Evolutionary conservation across 2,888 invertebrate genomes (phyloP), one percentile per base, ranked within the genome.

Genomic region (Drosophila atroscutellata): DNA sequence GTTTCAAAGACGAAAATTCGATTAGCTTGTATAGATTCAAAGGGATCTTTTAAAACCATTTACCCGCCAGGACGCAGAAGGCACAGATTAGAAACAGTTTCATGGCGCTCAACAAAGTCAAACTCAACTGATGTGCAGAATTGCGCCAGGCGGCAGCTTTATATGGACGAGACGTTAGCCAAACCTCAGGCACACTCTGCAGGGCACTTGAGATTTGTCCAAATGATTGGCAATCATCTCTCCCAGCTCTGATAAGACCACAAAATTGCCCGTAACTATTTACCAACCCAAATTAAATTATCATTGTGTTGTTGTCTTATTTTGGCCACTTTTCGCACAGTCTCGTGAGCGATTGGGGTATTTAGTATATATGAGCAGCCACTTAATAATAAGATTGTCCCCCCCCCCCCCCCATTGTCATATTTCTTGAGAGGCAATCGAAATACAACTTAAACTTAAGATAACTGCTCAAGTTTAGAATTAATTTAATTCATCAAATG

Each of bases 61-160:
- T 55, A 95, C 95, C 84, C 93, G 88, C 65, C 92, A 93, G 1
- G 94, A 93, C 79, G 93, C 49, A 95, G 93, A 72, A 94, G 94
- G 3, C 95, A 94, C 54, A 94, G 93, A 9, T 94, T 94, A 86
- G 94, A 94, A 9, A 94, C 94, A 5, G 95, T 95, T 62, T 95
- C 92, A 77, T 95, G 94, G 1, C 94, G 63, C 58, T 56, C 55
- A 69, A 51, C 59, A 66, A 55, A 59, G 66, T 64, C 59, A 77
- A 79, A 55, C 60, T 67, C 61, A 61, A 84, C 90, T 85, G 75
- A 69, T 64, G 58, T 54, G 15, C 2, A 20, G 30, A 49, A 36
- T 4, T 37, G 18, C 13, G 13, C 20, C 28, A 18, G 28, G 1
- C n/a, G 7, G 1, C n/a, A 28, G 28, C 52, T 70, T 77, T 79